Conservation (phyloP, 1,140 invertebrate species). For the Cydia fagiglandana region DNA sequence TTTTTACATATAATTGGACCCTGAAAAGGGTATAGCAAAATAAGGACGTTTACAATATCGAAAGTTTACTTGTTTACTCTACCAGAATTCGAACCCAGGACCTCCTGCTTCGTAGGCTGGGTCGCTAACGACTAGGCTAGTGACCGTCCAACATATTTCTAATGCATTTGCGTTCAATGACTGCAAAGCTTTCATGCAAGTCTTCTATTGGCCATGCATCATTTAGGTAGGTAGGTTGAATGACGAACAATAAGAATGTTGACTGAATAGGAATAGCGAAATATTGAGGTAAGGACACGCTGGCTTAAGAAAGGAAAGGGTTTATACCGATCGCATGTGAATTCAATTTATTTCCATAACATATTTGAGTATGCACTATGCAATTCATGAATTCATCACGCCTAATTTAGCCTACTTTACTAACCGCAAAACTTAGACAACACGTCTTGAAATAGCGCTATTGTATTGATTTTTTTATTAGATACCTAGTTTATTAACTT, state of each 20-base stretch:
- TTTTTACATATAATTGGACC: too few relatives aligned
- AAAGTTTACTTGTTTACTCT: too few relatives aligned
- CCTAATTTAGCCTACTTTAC: background rate
- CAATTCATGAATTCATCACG: background rate
- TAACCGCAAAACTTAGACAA: too few relatives aligned
- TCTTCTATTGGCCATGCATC: background rate
- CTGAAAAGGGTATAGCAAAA: too few relatives aligned
- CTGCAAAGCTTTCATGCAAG: background rate
- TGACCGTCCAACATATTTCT: background rate
- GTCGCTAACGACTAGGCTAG: too few relatives aligned
- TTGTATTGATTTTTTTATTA: too few relatives aligned
- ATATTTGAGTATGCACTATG: background rate
- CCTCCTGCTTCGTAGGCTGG: too few relatives aligned
- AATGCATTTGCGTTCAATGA: background rate
- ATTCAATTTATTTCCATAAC: background rate
- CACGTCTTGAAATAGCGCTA: too few relatives aligned
- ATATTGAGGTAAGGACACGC: background rate
- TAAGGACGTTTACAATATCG: too few relatives aligned
- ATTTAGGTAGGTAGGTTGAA: background rate
- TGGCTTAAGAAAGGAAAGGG: background rate
- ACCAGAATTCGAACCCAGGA: too few relatives aligned
- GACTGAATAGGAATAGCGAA: background rate
- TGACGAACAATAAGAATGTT: slow-evolving; percentile 1
- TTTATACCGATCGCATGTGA: background rate
- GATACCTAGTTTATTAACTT: too few relatives aligned